Percentiles rank a stretch among this genome's conserved stretches.
Conservation (phyloP, 2,888 invertebrate genomes). For the Penaeus monodon region DNA sequence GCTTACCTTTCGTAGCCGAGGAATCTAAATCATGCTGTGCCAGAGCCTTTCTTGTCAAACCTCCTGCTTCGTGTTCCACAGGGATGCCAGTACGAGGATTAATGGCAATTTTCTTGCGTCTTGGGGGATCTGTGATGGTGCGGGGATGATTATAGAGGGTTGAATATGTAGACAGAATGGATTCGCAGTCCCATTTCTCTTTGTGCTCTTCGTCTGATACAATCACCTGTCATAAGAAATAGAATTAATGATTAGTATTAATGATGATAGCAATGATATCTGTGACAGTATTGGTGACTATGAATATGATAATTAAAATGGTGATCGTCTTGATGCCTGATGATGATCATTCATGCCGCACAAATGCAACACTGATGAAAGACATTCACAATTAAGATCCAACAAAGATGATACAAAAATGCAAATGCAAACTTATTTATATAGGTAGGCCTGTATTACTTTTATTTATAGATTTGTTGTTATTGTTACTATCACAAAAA, state of each 20-base stretch:
- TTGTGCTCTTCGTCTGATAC: conserved; percentile 35
- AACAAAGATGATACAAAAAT: too few relatives aligned
- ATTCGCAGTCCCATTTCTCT: conserved; percentile 56
- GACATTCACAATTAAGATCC: too few relatives aligned
- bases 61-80: conserved; percentile 39
- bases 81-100: conserved; percentile 54
- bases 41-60: conserved; percentile 73
- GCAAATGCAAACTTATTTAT: too few relatives aligned
- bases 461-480: too few relatives aligned
- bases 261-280: too few relatives aligned
- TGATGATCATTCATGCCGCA: too few relatives aligned
- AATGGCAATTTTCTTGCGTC: conserved; percentile 49
- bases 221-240: conserved; percentile 22
- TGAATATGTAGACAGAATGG: conserved; percentile 43
- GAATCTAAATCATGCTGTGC: conserved; percentile 75
- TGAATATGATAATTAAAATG: too few relatives aligned
- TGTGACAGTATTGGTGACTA: too few relatives aligned
- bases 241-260: background rate
- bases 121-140: conserved; percentile 48
- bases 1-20: background rate
- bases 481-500: too few relatives aligned
- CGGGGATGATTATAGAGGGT: conserved; percentile 53
- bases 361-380: too few relatives aligned
- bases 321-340: too few relatives aligned
- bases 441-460: too few relatives aligned